Percentiles rank a stretch among this genome's conserved stretches.
Evolutionary conservation across 2,113 vertebrate genomes (phyloP).

Genomic region (Rhabdomys dilectus): DNA sequence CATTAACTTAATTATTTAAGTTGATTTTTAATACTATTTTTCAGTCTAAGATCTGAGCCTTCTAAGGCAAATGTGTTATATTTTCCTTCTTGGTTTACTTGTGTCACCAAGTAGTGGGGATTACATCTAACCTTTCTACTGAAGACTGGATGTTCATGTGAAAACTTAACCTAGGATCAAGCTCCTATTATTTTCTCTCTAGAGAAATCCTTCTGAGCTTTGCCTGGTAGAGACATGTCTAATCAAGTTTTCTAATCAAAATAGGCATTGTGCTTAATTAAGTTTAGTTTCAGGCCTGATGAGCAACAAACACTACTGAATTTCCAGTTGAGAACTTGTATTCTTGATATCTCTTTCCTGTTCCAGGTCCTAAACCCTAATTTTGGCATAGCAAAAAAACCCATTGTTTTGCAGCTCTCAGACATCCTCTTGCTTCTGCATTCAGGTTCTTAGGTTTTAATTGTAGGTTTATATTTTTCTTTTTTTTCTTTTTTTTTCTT

Average conservation of each 20-base stretch:
- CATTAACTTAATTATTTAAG: background rate
- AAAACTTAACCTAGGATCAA: background rate
- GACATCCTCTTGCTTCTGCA: background rate
- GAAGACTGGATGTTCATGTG: background rate
- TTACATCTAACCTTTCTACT: background rate
- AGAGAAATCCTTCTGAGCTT: background rate
- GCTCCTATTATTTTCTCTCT: background rate
- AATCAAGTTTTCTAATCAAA: background rate
- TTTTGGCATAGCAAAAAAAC: too few relatives aligned
- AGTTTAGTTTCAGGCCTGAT: background rate
- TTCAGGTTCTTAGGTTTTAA: background rate
- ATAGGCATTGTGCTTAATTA: background rate
- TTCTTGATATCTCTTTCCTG: background rate
- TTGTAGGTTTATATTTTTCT: too few relatives aligned
- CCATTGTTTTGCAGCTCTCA: background rate
- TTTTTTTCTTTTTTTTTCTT: too few relatives aligned
- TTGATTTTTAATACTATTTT: background rate
- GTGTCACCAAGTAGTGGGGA: background rate
- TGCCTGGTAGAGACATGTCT: background rate
- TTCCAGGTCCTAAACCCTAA: background rate
- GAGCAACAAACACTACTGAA: background rate
- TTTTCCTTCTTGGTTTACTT: background rate
- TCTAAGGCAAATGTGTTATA: background rate
- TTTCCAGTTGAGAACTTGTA: background rate
- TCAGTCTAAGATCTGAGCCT: background rate